A percentile compares a stretch with the other conserved stretches of the same genome.
Conservation (phyloP, 1,140 invertebrate species). For the Meloidogyne floridensis region DNA sequence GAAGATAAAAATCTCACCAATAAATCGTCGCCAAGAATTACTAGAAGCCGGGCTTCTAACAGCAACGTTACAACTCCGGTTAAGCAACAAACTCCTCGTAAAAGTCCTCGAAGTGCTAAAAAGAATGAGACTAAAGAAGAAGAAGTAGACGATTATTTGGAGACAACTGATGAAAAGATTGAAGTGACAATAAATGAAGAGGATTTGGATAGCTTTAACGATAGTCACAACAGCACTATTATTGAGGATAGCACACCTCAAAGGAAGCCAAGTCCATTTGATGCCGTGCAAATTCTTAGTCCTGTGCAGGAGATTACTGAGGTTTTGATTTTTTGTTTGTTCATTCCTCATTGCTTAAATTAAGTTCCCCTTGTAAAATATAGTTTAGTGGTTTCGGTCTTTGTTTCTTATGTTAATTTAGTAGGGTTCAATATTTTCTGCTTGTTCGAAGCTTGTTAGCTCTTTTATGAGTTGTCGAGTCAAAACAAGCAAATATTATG, state of each 20-base stretch:
- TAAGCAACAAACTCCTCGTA: background rate
- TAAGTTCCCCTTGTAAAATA: no score
- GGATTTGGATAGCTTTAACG: background rate
- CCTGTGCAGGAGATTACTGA: background rate
- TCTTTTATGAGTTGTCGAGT: conserved; percentile 8
- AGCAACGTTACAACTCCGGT: background rate
- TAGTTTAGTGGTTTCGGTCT: conserved; percentile 8
- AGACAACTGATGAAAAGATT: background rate
- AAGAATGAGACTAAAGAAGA: background rate
- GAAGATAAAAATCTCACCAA: background rate
- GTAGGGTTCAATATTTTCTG: background rate
- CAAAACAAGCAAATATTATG: conserved; percentile 23
- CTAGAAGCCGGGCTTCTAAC: background rate
- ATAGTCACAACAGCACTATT: background rate
- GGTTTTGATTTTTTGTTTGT: background rate
- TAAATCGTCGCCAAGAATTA: background rate
- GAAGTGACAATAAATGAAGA: background rate
- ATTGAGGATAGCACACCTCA: background rate
- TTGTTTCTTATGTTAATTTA: background rate
- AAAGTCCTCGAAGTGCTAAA: background rate
- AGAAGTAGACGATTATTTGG: background rate
- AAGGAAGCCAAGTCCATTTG: background rate
- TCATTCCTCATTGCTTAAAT: no score
- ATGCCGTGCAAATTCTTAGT: conserved; percentile 12
- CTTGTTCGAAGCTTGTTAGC: conserved; percentile 30